Evolutionary conservation across 2,888 invertebrate species (phyloP).

Genomic region (Synergus gifuensis): DNA sequence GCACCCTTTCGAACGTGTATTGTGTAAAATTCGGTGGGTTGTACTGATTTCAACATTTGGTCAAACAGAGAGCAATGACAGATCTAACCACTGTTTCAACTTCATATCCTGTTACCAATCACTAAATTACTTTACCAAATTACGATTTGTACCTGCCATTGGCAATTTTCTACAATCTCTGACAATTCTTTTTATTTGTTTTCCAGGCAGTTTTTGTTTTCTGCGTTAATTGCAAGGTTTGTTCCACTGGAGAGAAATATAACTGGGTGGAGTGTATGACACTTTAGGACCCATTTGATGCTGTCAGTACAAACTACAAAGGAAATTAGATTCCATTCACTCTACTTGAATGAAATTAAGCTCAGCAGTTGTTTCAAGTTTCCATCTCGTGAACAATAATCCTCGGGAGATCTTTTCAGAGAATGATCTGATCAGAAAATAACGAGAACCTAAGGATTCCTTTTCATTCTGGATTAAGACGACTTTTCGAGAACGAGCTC

Average conservation of each 20-base stretch:
- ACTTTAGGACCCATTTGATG: background rate
- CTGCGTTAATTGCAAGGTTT: background rate
- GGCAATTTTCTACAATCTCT: background rate
- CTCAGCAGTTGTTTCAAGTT: conserved; percentile 38
- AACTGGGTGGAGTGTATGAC: background rate
- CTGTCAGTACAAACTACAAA: conserved; percentile 25
- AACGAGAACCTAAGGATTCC: background rate
- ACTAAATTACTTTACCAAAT: conserved; percentile 18
- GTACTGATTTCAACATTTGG: conserved; percentile 67
- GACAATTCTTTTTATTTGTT: background rate
- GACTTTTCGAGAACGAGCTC: background rate
- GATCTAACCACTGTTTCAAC: conserved; percentile 44
- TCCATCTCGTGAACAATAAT: conserved; percentile 17
- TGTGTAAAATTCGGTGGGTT: conserved; percentile 55
- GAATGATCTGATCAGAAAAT: conserved; percentile 1
- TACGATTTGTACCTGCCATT: background rate
- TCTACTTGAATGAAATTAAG: conserved; percentile 35
- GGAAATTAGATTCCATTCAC: conserved; percentile 36
- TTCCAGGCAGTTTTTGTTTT: background rate
- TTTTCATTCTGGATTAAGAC: background rate
- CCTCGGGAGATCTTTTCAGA: conserved; percentile 8
- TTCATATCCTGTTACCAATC: conserved; percentile 4
- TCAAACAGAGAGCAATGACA: conserved; percentile 67
- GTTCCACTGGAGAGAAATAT: background rate
- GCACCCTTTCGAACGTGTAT: conserved; percentile 47